A percentile compares a stretch with the other conserved stretches of the same genome.
Conservation (phyloP, 2,888 invertebrate species). For the Agrochola litura region DNA sequence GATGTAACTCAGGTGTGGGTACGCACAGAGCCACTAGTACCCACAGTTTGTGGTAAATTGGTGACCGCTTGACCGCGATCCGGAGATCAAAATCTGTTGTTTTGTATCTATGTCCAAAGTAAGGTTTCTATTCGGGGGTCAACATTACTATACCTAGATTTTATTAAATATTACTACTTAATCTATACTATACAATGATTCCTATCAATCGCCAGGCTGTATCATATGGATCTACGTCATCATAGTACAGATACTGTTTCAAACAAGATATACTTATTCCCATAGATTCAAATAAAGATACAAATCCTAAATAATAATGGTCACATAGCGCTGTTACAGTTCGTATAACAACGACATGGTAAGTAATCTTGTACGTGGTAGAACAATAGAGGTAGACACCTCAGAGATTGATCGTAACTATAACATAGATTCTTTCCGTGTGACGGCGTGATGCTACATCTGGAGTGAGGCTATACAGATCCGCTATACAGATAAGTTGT, state of each 20-base stretch:
- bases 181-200: not conserved
- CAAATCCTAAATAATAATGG: not conserved
- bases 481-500: not conserved
- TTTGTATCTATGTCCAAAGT: conserved; percentile 3
- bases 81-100: conserved; percentile 3
- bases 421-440: not conserved
- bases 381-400: not conserved
- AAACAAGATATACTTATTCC: not conserved
- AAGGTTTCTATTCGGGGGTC: not conserved
- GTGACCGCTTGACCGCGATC: conserved; percentile 61
- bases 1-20: conserved; percentile 22
- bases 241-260: not conserved
- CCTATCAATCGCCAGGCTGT: not conserved
- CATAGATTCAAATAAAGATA: not conserved
- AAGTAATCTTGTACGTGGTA: not conserved
- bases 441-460: not conserved
- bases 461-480: not conserved
- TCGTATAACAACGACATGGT: not conserved
- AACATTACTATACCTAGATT: not conserved
- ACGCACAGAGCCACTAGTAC: conserved; percentile 9
- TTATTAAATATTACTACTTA: not conserved
- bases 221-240: not conserved
- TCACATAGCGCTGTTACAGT: not conserved
- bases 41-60: conserved; percentile 20
- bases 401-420: not conserved